Evolutionary conservation across 2,113 vertebrate genomes (phyloP), one percentile per base, ranked within the genome.

Genomic region (Psilopsiagon aymara): DNA sequence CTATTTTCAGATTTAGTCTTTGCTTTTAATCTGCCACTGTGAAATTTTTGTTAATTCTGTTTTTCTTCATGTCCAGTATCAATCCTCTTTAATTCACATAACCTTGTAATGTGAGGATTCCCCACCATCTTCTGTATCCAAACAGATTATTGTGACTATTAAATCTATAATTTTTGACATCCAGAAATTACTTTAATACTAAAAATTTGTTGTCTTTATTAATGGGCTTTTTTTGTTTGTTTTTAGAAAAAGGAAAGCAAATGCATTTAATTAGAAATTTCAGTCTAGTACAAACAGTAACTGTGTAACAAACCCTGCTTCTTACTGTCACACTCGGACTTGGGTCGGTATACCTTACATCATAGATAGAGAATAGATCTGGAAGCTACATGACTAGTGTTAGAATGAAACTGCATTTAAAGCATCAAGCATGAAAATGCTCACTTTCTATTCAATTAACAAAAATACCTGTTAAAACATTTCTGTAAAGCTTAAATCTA

Each of bases 1-100:
- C 64, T 94, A 77, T 95, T 96, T 94, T 81, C 68, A 93, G 68
- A 78, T 67, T 88, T 77, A 92, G 5, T 64, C 10, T 71, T 77
- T 83, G 23, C 13, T 88, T 90, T 88, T 71, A 92, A 67, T 83
- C 51, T 88, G 28, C 4, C 21, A 52, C 51, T 94, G 67, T 90
- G 60, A 92, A 94, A 81, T 71, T 70, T 87, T 73, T 82, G 55
- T 89, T 82, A 70, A 28, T 78, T 88, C 52, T 73, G 33, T 69
- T 94, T 91, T 80, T 73, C 47, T 92, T 77, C n/a, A 39, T 0
- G 1, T 59, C 13, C 0, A 0, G 21, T 49, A 41, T 44, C n/a
- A 87, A 9, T 44, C 9, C 3, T 39, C 19, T 70, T 24, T 82
- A 66, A 59, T 4, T 29, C 37, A 35, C 29, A 60, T 24, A 81